Evolutionary conservation across 2,113 vertebrate species (phyloP).

Genomic region (Mastomys natalensis): DNA sequence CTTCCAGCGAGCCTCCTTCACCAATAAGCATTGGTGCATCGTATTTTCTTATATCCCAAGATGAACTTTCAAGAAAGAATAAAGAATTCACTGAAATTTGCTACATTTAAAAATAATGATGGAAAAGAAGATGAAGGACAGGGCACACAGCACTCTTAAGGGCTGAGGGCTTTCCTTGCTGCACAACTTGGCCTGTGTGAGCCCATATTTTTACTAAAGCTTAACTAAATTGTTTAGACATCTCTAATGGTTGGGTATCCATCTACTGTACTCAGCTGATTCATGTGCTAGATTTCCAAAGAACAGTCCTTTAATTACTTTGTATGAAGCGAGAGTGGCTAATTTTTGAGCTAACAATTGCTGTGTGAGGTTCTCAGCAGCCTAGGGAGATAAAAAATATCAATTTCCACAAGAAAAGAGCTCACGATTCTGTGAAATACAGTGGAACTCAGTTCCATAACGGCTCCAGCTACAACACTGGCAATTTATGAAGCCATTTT

Average conservation of each 20-base stretch:
- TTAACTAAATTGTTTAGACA: slow-evolving; percentile 87
- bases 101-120: slow-evolving; percentile 41
- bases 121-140: slow-evolving; percentile 25
- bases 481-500: slow-evolving; percentile 34
- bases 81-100: slow-evolving; percentile 11
- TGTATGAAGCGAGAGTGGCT: slow-evolving; percentile 77
- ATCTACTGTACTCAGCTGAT: slow-evolving; percentile 81
- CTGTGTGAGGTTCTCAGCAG: slow-evolving; percentile 26
- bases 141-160: not conserved
- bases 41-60: not conserved
- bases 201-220: slow-evolving; percentile 84
- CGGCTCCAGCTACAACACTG: not conserved
- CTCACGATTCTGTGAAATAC: slow-evolving; percentile 38
- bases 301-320: slow-evolving; percentile 83
- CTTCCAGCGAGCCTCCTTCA: not conserved
- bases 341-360: slow-evolving; percentile 78
- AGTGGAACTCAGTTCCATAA: slow-evolving; percentile 5
- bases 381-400: slow-evolving; percentile 28
- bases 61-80: slow-evolving; percentile 40
- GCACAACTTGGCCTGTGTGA: slow-evolving; percentile 57
- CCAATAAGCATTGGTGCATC: not conserved
- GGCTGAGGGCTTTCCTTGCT: slow-evolving; percentile 39
- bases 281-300: slow-evolving; percentile 81
- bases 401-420: not conserved
- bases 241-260: slow-evolving; percentile 79